phyloP scores from a whole-genome alignment of 2,113 vertebrate species.

The Microcebus lehilahytsara region DNA sequence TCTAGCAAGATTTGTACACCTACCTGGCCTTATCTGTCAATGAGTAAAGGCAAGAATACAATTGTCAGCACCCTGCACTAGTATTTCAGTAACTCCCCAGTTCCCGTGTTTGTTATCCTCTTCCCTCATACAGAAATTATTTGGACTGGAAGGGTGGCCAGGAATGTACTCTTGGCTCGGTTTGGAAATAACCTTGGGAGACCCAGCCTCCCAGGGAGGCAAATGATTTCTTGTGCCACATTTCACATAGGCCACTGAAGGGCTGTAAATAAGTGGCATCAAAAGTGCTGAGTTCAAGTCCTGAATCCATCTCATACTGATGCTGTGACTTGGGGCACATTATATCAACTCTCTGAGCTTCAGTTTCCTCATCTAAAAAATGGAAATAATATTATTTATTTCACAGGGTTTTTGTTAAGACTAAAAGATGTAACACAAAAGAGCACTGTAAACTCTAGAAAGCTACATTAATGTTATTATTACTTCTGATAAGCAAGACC shows the following conservation, averaged over 20 bases:
- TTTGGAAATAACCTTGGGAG: background rate
- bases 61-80: fast-evolving
- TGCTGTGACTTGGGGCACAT: background rate
- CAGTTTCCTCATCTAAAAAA: too few species aligned
- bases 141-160: too few species aligned
- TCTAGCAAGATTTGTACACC: background rate
- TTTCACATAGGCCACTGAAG: background rate
- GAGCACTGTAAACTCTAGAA: too few species aligned
- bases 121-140: background rate
- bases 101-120: background rate
- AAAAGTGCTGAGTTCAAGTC: background rate
- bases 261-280: background rate
- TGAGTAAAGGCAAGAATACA: background rate
- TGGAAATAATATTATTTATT: too few species aligned
- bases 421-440: too few species aligned
- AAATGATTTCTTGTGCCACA: background rate
- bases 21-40: background rate
- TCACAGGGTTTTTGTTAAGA: too few species aligned
- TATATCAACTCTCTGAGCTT: background rate
- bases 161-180: background rate
- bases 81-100: fast-evolving
- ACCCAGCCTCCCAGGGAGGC: background rate
- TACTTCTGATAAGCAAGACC: too few species aligned
- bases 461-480: too few species aligned
- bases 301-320: background rate